phyloP scores from a whole-genome alignment of 2,113 vertebrate species.

The Mustela lutreola region DNA sequence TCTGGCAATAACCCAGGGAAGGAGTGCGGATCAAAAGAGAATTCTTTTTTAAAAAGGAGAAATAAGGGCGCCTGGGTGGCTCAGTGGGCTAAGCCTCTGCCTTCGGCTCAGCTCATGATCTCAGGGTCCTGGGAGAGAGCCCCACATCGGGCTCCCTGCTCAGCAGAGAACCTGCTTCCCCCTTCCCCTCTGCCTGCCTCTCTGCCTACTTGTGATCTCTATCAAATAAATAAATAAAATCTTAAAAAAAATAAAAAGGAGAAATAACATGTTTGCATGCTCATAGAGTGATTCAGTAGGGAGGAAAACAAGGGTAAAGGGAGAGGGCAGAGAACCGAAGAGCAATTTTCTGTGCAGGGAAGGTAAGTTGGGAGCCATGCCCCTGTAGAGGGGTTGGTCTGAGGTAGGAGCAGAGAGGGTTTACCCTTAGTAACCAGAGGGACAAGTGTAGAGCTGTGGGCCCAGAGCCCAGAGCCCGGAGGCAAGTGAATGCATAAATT shows the following conservation, averaged over 20 bases:
- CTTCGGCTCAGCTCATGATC: no score
- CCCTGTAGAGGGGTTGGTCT: no score
- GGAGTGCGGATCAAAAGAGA: neutral
- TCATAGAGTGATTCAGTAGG: neutral
- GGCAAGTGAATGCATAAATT: neutral
- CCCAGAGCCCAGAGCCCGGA: neutral
- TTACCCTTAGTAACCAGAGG: no score
- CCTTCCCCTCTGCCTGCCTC: no score
- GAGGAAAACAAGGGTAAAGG: neutral
- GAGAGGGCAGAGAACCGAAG: neutral
- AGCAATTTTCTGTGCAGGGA: neutral
- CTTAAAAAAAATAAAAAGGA: no score
- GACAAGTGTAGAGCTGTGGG: neutral
- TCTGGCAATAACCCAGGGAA: neutral
- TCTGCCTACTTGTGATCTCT: no score
- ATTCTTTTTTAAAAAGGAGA: neutral
- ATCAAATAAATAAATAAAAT: no score
- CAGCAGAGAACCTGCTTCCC: no score
- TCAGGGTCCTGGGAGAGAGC: no score
- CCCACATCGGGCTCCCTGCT: no score
- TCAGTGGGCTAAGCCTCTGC: no score
- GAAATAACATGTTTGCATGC: neutral
- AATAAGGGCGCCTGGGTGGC: neutral
- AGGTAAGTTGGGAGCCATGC: neutral
- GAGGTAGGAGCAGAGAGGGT: neutral